A percentile compares a stretch with the other conserved stretches of the same genome.
Conservation (phyloP, 2,113 vertebrate species). For the Centrocercus urophasianus region DNA sequence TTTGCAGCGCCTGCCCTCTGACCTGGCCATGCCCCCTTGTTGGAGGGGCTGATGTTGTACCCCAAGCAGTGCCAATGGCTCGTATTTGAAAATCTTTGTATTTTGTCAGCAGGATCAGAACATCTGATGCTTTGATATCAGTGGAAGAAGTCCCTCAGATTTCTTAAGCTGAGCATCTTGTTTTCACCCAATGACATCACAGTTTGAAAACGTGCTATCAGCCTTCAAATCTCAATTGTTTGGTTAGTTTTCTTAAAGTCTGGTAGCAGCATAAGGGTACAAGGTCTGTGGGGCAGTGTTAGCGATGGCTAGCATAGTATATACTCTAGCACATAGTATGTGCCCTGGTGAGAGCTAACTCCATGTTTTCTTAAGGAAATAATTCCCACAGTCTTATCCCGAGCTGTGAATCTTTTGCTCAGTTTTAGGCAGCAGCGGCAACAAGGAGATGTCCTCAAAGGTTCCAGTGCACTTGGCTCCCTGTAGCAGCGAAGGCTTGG, state of each 20-base stretch:
- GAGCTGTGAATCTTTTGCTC: not conserved
- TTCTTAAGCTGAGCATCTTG: not conserved
- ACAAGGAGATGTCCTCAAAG: not conserved
- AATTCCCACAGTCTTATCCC: not conserved
- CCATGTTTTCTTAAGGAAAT: not conserved
- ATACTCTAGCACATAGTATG: not conserved
- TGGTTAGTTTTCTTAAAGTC: not conserved
- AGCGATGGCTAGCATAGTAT: not conserved
- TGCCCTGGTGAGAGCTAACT: not conserved
- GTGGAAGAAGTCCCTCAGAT: not conserved
- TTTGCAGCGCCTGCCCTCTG: not conserved
- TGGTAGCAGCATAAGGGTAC: not conserved
- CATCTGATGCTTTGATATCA: not conserved
- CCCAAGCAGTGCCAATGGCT: not conserved
- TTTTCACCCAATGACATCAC: not conserved
- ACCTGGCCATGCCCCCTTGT: not conserved
- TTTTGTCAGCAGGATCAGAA: not conserved
- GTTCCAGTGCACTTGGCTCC: not conserved
- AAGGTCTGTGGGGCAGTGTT: not conserved
- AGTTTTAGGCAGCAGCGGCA: rapidly evolving
- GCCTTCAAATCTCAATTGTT: not conserved
- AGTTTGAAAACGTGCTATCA: not conserved
- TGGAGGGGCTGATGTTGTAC: not conserved
- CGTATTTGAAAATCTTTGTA: not conserved
- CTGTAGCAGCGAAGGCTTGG: not conserved